Base-by-base conservation (phyloP, 1,140 invertebrate genomes). In the Drosophila kepulauana region DNA sequence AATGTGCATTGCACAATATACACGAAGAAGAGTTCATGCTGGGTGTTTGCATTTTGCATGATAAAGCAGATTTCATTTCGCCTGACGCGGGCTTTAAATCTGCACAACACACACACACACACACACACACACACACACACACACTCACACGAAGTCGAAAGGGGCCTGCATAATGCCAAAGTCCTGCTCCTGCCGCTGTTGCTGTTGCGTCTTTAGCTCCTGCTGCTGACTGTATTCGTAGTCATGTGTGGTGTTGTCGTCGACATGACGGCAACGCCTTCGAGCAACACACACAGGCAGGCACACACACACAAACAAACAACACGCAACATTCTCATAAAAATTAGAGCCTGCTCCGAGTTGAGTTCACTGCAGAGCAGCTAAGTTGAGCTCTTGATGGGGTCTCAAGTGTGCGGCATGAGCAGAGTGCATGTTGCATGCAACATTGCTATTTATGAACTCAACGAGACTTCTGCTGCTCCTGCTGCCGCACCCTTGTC, bases 361-460 rank as follows among this genome's bases (percentile, higher is more conserved):
- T 43, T 41, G 56, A 73, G 56, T 54, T 41, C 41, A 69, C 38
- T 63, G 25, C 48, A 62, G 38, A 33, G 13, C 3, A 72, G 62
- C 8, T 59, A 45, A 71, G 62, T n/a, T 57, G 51, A 61, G 45
- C 45, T 45, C 38, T 48, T 43, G 16, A 56, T 38, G 61, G 54
- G 64, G 64, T 43, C 65, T 74, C 65, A 69, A 74, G 71, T 69
- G 62, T 13, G 64, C 48, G 65, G 64, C 16, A 15, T 35, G 70
- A 16, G 43, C 69, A 56, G 73, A 80, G 80, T 79, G 73, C 77
- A 79, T 76, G 74, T 88, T 87, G 84, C 84, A 87, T 87, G 84
- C 84, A 87, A 87, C 84, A 87, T 75, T 79, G 84, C 84, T 87
- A 87, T 87, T 87, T 87, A 87, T 87, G 84, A 87, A 89, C 85